Percentiles rank a stretch among this genome's conserved stretches.
Conservation (phyloP, 2,797 vertebrate species). For the Apogon hyalosoma region DNA sequence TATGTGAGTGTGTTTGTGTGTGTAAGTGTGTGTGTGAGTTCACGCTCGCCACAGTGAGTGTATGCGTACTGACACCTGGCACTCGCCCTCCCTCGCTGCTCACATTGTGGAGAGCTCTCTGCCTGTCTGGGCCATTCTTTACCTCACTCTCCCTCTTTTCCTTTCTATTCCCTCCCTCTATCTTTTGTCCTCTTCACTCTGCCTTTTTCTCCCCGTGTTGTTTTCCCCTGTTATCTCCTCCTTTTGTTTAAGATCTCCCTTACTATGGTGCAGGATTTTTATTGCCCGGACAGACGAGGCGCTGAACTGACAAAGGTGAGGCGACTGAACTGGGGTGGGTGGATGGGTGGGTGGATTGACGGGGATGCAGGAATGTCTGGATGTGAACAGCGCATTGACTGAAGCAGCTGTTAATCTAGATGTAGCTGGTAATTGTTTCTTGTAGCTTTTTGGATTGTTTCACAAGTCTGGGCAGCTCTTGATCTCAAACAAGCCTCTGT, state of each 20-base stretch:
- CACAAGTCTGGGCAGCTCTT: conserved; percentile 50
- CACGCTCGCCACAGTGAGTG: conserved; percentile 55
- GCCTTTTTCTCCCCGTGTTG: conserved; percentile 1
- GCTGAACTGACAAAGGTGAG: conserved; percentile 80
- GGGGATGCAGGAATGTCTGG: conserved; percentile 6
- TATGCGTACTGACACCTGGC: conserved; percentile 81
- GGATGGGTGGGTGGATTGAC: conserved; percentile 7
- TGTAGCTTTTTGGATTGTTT: conserved; percentile 22
- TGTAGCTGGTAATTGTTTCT: conserved; percentile 46
- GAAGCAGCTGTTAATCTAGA: conserved; percentile 14
- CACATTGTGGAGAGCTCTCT: conserved; percentile 77
- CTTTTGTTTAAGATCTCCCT: conserved; percentile 62
- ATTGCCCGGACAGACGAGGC: conserved; percentile 58
- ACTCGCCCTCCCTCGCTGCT: conserved; percentile 74
- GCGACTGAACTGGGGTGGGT: conserved; percentile 27
- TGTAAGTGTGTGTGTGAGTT: conserved; percentile 44
- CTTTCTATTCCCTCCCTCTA: conserved; percentile 43
- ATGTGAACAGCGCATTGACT: conserved; percentile 29
- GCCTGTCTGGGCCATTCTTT: conserved; percentile 69
- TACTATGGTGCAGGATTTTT: conserved; percentile 80
- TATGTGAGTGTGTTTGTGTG: conserved; percentile 23
- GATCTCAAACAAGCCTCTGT: neutral
- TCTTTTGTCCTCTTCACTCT: conserved; percentile 51
- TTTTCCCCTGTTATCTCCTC: conserved; percentile 39
- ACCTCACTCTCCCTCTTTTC: conserved; percentile 39